Evolutionary conservation across 2,888 invertebrate genomes (phyloP).

Genomic region (Galeruca laticollis): DNA sequence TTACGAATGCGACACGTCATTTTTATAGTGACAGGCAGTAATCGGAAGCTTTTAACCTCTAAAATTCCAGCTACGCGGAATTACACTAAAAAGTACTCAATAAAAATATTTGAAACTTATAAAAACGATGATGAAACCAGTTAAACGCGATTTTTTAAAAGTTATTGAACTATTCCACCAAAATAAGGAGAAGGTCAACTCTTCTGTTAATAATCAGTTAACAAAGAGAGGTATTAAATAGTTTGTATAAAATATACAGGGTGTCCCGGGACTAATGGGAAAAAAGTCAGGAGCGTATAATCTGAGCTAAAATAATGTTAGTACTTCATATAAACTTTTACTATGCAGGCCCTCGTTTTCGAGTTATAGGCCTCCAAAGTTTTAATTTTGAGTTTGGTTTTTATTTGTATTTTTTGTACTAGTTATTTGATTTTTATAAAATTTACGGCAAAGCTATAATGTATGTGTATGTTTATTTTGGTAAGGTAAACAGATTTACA

Average conservation of each 20-base stretch:
- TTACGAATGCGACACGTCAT: not conserved
- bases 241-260: not conserved
- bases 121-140: not conserved
- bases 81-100: not conserved
- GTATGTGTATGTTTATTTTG: too few species aligned
- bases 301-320: too few species aligned
- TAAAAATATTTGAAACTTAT: constrained; percentile 11
- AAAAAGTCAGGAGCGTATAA: too few species aligned
- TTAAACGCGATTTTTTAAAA: not conserved
- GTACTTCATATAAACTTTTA: too few species aligned
- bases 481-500: too few species aligned
- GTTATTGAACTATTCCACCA: not conserved
- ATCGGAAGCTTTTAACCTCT: constrained; percentile 9
- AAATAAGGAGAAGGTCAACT: not conserved
- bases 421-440: too few species aligned
- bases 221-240: not conserved
- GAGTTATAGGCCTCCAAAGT: too few species aligned
- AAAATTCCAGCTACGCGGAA: not conserved
- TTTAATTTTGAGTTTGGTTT: too few species aligned
- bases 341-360: too few species aligned
- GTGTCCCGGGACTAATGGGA: too few species aligned
- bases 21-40: not conserved
- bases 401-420: too few species aligned
- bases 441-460: too few species aligned
- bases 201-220: not conserved